Evolutionary conservation across 2,797 vertebrate genomes (phyloP), one percentile per base, ranked within the genome.

Genomic region (Siniperca scherzeri): DNA sequence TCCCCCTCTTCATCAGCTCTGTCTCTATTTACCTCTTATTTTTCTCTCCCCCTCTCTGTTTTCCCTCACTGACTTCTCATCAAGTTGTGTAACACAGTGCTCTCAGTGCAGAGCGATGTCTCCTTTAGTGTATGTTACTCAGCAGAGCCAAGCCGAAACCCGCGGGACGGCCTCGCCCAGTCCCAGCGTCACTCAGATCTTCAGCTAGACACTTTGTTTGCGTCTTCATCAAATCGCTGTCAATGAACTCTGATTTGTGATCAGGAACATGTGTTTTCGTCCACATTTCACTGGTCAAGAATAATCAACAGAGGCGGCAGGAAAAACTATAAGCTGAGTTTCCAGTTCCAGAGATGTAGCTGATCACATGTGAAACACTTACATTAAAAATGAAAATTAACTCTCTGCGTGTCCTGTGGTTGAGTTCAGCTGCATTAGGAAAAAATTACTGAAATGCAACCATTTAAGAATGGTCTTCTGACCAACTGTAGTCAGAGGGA

Each of bases 1-100:
- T 78, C 77, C 57, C 80, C 74, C 78, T 73, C 89, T 83, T 88
- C 89, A 88, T 93, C 89, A 92, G 92, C 92, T 74, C 81, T 27
- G 57, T 79, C 84, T 59, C 53, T 80, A 77, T 90, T 87, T 86
- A 84, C 77, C 82, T 83, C 74, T 81, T 70, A 56, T 66, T 83
- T 85, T 74, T 12, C 65, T 56, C n/a, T 44, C 16, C 11, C 19
- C 10, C 46, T 64, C 21, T 22, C 70, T 60, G 67, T 78, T 76
- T 85, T 82, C 56, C 68, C 76, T 74, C 69, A 17, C 79, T 10
- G 65, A 74, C 85, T 71, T 86, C 84, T 82, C 89, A 67, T 80
- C 86, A 68, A 66, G 73, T 78, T 78, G 78, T 80, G 75, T 76
- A 85, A 84, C 73, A 19, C 46, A 36, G 66, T 2, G 48, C 72